Evolutionary conservation across 2,113 vertebrate genomes (phyloP).

Genomic region (Columba janthina): DNA sequence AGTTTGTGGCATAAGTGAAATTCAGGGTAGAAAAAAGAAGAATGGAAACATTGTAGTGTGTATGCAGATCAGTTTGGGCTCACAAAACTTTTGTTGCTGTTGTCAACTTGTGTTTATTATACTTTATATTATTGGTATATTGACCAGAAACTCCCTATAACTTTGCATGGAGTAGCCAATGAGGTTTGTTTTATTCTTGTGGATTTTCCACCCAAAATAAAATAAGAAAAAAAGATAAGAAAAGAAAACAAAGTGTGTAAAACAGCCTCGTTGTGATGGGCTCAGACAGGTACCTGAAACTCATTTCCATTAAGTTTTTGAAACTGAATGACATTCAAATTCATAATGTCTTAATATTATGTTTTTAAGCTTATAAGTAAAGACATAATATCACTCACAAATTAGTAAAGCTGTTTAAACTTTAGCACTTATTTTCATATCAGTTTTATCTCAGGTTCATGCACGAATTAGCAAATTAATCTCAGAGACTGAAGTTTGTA

Average conservation of each 20-base stretch:
- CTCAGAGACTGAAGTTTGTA: not conserved
- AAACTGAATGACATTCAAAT: not conserved
- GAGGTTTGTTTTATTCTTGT: not conserved
- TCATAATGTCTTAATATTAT: not conserved
- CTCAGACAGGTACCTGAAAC: not conserved
- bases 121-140: not conserved
- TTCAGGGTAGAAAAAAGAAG: not conserved
- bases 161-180: not conserved
- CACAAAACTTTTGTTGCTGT: not conserved
- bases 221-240: rapidly evolving
- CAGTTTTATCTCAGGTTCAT: not conserved
- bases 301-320: not conserved
- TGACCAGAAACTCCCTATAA: not conserved
- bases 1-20: not conserved
- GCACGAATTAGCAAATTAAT: not conserved
- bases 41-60: not conserved
- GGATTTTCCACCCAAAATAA: not conserved
- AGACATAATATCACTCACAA: not conserved
- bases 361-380: not conserved
- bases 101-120: not conserved
- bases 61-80: not conserved
- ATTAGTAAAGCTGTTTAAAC: not conserved
- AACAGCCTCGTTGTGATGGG: not conserved
- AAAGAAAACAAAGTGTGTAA: not conserved
- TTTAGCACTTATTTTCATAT: not conserved